These are phyloP conservation scores for Odontocolon sp. DNA, from an alignment of 2,888 invertebrate species.

Conservation along the genomic window DNA sequence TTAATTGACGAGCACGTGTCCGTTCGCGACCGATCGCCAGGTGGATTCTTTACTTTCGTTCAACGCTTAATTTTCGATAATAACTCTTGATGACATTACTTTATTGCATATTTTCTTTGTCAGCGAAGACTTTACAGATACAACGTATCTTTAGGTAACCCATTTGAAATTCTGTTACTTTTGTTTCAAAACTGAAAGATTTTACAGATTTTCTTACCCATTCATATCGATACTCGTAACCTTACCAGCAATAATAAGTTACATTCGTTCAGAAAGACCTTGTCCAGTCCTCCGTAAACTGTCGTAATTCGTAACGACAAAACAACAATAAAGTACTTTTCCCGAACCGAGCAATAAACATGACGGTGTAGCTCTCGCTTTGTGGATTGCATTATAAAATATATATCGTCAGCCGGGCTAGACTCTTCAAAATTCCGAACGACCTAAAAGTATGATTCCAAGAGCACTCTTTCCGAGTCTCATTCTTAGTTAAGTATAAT, in stretches of 20 bases:
- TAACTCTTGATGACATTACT: slow-evolving; percentile 5
- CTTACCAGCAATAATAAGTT: slow-evolving; percentile 8
- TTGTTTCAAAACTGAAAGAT: too few species aligned
- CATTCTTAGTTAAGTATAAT: slow-evolving; percentile 20
- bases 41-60: slow-evolving; percentile 20
- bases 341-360: slow-evolving; percentile 21
- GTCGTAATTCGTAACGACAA: slow-evolving; percentile 26
- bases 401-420: slow-evolving; percentile 3
- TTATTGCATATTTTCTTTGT: background rate
- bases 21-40: slow-evolving; percentile 29
- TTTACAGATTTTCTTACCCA: too few species aligned
- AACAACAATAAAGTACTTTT: too few species aligned
- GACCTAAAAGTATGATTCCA: slow-evolving; percentile 10
- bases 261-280: slow-evolving; percentile 4
- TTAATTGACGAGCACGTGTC: slow-evolving; percentile 41
- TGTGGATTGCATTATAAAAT: slow-evolving; percentile 3
- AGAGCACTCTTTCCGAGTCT: slow-evolving; percentile 4
- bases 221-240: slow-evolving; percentile 12
- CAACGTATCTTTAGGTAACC: too few species aligned
- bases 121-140: background rate
- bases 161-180: too few species aligned
- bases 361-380: background rate
- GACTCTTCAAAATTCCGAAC: slow-evolving; percentile 17
- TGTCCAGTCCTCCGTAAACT: background rate
- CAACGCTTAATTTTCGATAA: slow-evolving; percentile 21